phyloP scores from a whole-genome alignment of 2,888 invertebrate genomes.

The Oscheius sp. region DNA sequence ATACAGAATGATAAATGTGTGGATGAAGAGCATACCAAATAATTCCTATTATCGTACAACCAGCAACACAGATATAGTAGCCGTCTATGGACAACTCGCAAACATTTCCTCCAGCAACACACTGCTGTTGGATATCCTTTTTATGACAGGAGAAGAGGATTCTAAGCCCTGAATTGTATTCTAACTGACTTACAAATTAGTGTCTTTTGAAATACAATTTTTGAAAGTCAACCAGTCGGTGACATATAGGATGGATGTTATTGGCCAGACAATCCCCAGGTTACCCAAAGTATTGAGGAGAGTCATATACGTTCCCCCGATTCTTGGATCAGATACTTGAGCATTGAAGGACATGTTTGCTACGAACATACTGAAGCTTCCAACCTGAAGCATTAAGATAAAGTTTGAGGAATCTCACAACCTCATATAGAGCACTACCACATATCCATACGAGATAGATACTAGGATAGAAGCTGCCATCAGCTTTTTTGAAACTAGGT shows the following conservation, averaged over 20 bases:
- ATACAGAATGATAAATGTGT: constrained; percentile 31
- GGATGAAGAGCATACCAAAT: constrained; percentile 54
- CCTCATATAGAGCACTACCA: constrained; percentile 90
- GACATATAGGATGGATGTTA: constrained; percentile 64
- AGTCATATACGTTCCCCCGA: constrained; percentile 98
- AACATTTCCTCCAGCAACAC: constrained; percentile 63
- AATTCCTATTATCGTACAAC: constrained; percentile 64
- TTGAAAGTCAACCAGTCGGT: constrained; percentile 69
- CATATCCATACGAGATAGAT: constrained; percentile 80
- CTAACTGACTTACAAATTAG: constrained; percentile 48
- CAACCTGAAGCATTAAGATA: constrained; percentile 79
- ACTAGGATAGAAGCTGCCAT: constrained; percentile 73
- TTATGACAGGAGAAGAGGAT: constrained; percentile 62
- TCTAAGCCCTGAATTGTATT: constrained; percentile 43
- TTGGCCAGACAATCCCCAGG: constrained; percentile 96
- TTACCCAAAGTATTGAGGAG: constrained; percentile 94
- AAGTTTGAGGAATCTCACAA: constrained; percentile 64
- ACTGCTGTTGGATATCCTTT: constrained; percentile 62
- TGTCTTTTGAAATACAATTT: constrained; percentile 62
- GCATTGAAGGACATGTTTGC: constrained; percentile 97
- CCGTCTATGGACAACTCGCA: constrained; percentile 65
- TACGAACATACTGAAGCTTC: constrained; percentile 95
- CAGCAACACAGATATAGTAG: constrained; percentile 66
- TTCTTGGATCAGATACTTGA: constrained; percentile 91
- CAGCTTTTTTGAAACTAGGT: constrained; percentile 79